Conservation (phyloP, 1,140 invertebrate species). For the Aphaenogaster rudis region DNA sequence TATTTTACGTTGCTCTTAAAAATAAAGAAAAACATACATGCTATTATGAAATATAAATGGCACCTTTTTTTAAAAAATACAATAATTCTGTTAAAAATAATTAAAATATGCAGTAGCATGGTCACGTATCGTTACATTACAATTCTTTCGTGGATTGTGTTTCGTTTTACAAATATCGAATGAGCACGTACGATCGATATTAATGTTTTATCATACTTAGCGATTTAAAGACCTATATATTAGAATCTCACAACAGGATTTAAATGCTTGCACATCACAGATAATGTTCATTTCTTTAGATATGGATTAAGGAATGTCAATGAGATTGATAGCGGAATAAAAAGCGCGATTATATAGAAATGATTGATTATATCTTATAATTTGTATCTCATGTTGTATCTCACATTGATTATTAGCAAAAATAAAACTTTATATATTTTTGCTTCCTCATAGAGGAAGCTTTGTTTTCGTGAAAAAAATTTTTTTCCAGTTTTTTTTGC, state of each 20-base stretch:
- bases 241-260: conserved; percentile 12
- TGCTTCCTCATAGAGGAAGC: no score
- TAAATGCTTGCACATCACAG: not conserved
- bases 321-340: not conserved
- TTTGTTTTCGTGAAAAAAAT: no score
- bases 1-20: not conserved
- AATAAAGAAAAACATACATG: not conserved
- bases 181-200: not conserved
- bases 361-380: no score
- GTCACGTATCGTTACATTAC: not conserved
- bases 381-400: no score
- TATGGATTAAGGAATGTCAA: not conserved
- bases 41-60: not conserved
- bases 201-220: not conserved
- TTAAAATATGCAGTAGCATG: not conserved
- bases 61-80: not conserved
- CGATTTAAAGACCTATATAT: not conserved
- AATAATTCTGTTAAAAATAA: not conserved
- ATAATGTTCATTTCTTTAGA: not conserved
- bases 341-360: not conserved
- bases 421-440: no score
- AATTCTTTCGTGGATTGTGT: not conserved
- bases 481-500: no score
- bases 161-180: conserved; percentile 4
- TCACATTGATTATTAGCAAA: no score